Conservation (phyloP, 2,888 invertebrate genomes). For the Acronicta aceris region DNA sequence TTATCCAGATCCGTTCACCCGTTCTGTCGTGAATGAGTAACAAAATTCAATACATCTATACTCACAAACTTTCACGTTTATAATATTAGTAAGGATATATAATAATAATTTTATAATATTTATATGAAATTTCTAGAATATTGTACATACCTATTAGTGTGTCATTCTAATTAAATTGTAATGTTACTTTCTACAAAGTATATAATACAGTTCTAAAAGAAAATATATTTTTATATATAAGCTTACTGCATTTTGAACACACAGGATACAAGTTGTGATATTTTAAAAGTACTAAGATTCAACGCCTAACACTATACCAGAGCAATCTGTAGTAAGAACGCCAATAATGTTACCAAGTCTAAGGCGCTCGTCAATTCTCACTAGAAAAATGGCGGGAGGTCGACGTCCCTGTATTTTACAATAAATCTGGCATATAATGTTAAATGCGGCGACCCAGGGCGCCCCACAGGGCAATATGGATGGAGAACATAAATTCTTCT, state of each 20-base stretch:
- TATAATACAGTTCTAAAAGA: too few relatives aligned
- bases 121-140: too few relatives aligned
- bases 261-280: too few relatives aligned
- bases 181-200: too few relatives aligned
- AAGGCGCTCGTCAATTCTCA: conserved; percentile 41
- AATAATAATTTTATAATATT: too few relatives aligned
- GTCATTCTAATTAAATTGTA: conserved; percentile 25
- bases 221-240: too few relatives aligned
- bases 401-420: conserved; percentile 59
- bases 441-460: conserved; percentile 45
- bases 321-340: conserved; percentile 17
- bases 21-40: too few relatives aligned
- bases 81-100: too few relatives aligned
- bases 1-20: too few relatives aligned
- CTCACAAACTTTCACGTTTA: too few relatives aligned
- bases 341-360: conserved; percentile 4
- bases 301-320: conserved; percentile 6
- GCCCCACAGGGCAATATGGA: conserved; percentile 57
- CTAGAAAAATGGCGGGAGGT: conserved; percentile 43
- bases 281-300: background rate
- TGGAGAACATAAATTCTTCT: conserved; percentile 76
- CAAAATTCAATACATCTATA: too few relatives aligned
- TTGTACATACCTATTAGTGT: background rate
- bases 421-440: conserved; percentile 67
- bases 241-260: too few relatives aligned